Evolutionary conservation across 2,797 vertebrate species (phyloP).

Genomic region (Sebastes cheni): DNA sequence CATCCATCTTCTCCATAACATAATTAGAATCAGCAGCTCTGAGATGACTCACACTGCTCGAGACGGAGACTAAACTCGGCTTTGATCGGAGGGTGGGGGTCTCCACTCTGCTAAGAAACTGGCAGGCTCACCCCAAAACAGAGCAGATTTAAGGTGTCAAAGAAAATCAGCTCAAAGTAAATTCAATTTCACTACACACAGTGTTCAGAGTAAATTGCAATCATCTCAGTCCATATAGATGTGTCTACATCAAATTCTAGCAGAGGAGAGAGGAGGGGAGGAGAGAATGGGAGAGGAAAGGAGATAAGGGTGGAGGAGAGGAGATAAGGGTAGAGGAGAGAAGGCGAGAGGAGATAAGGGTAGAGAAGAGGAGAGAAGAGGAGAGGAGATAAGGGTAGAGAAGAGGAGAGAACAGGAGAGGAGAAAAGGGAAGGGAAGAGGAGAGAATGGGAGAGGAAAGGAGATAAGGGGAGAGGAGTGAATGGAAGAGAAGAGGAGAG

Average conservation of each 20-base stretch:
- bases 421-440: no score
- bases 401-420: no score
- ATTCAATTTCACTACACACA: constrained; percentile 74
- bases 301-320: neutral
- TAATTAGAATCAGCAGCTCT: constrained; percentile 80
- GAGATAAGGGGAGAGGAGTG: no score
- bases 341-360: neutral
- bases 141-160: constrained; percentile 80
- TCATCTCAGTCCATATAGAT: constrained; percentile 68
- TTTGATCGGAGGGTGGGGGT: constrained; percentile 78
- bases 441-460: no score
- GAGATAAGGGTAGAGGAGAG: no score
- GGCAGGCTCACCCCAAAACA: constrained; percentile 75
- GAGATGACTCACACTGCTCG: constrained; percentile 77
- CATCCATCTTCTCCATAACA: constrained; percentile 80
- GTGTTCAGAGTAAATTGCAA: constrained; percentile 68
- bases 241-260: constrained; percentile 55
- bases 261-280: constrained; percentile 11
- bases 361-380: no score
- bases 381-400: no score
- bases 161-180: constrained; percentile 77
- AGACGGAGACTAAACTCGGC: constrained; percentile 78
- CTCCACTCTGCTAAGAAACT: constrained; percentile 74
- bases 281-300: constrained; percentile 8
- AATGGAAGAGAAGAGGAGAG: neutral